Evolutionary conservation across 2,113 vertebrate genomes (phyloP), one percentile per base, ranked within the genome.

Genomic region (Oenanthe oenanthe): DNA sequence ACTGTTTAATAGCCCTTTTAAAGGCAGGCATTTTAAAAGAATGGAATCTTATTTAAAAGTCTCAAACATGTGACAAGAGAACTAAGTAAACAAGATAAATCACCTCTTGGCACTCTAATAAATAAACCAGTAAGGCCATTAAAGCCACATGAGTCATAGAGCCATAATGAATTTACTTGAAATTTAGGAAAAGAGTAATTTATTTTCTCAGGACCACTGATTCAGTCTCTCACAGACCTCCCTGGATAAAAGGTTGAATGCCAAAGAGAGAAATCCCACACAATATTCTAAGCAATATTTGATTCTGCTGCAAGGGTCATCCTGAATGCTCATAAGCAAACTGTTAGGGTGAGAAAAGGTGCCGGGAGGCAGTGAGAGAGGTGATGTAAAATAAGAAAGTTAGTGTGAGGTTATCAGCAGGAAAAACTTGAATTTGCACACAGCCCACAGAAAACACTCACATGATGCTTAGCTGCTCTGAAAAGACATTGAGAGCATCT

Each of bases 71-170:
- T 93, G 65, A 71, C 45, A 58, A 9, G 48, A 80, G 38, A 76
- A 25, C 47, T 67, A 85, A 95, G 73, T 89, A 93, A 93, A 76
- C 60, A 85, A 93, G 94, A 82, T 88, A 93, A 95, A 67, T 81
- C 68, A 54, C 32, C 70, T 94, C 67, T 93, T 91, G 80, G 85
- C 73, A 76, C 38, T 67, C 29, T 62, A 83, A 93, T 60, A 94
- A 92, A 89, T 66, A 95, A 96, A 61, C 54, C 53, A 91, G 5
- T 82, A 79, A 93, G 62, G 48, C 78, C 74, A 80, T 85, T 89
- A 95, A 96, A 97, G 96, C 76, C 74, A 15, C 21, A 56, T 95
- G 96, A 97, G 76, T 97, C 96, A 96, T 92, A 73, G 17, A 93
- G 62, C 85, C 83, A 54, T 91, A 89, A 68, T 91, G 70, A 97